These are phyloP conservation scores for Cassiopea xamachana DNA, from an alignment of 30 jellyfish, hydroid and myxozoan genomes.

Conservation along the genomic window DNA sequence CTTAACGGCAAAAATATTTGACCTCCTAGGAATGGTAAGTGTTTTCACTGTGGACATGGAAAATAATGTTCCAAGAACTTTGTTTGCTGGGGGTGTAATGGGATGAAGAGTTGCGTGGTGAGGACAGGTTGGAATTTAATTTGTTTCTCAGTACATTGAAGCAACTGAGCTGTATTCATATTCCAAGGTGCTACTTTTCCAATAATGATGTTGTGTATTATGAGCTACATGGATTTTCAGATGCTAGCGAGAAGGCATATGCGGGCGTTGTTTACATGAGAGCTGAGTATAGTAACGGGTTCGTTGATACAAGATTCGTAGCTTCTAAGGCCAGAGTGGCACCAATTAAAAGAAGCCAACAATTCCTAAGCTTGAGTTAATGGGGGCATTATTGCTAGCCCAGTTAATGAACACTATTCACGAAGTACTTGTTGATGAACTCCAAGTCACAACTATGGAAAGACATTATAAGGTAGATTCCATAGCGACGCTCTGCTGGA, in stretches of 20 bases:
- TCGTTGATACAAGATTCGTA: background rate
- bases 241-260: background rate
- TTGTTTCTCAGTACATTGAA: background rate
- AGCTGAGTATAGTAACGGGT: constrained; percentile 2
- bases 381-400: constrained; percentile 5
- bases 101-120: background rate
- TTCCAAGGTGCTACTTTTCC: background rate
- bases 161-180: background rate
- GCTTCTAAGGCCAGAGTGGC: constrained; percentile 14
- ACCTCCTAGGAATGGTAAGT: background rate
- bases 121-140: background rate
- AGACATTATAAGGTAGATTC: background rate
- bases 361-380: constrained; percentile 5
- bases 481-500: constrained; percentile 28
- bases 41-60: background rate
- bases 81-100: background rate
- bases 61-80: background rate
- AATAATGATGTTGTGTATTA: background rate
- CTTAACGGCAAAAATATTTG: background rate
- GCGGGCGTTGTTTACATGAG: constrained; percentile 5
- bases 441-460: background rate
- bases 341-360: constrained; percentile 17
- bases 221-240: background rate
- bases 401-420: constrained; percentile 13
- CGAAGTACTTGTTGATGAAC: background rate